phyloP scores from a whole-genome alignment of 2,113 vertebrate species.

The Brachyistius frenatus region DNA sequence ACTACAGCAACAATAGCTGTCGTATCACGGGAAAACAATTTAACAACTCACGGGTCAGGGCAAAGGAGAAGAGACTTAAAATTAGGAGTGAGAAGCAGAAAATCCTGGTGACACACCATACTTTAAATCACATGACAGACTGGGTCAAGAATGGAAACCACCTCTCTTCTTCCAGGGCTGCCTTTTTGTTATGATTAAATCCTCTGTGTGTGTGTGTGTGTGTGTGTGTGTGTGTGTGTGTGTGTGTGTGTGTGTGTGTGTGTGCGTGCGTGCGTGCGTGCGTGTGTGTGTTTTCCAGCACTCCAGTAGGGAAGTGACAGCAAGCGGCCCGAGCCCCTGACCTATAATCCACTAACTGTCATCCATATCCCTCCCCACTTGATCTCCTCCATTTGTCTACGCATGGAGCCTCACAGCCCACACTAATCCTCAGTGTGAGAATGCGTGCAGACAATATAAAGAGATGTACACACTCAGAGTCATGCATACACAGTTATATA shows the following conservation, averaged over 20 bases:
- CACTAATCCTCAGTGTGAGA: conserved; percentile 62
- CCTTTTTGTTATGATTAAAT: conserved; percentile 38
- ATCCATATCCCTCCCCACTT: conserved; percentile 62
- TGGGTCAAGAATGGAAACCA: conserved; percentile 14
- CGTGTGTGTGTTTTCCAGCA: conserved; percentile 10
- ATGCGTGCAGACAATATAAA: conserved; percentile 50
- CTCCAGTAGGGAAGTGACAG: conserved; percentile 40
- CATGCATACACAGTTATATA: conserved; percentile 11
- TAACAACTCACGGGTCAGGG: conserved; percentile 37
- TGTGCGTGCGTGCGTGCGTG: neutral
- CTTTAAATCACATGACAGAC: conserved; percentile 39
- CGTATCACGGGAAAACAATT: conserved; percentile 29
- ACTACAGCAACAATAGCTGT: conserved; percentile 28
- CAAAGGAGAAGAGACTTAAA: conserved; percentile 30
- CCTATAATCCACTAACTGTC: conserved; percentile 75
- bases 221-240: conserved; percentile 16
- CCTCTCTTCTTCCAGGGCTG: conserved; percentile 12
- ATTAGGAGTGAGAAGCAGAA: conserved; percentile 21
- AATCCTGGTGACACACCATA: conserved; percentile 32
- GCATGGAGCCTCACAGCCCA: conserved; percentile 32
- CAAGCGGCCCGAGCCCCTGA: conserved; percentile 51
- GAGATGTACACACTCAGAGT: conserved; percentile 24
- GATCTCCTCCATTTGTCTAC: conserved; percentile 71
- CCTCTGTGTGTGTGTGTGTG: conserved; percentile 10
- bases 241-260: neutral